These are phyloP conservation scores for Cebus imitator DNA, from an alignment of 2,113 vertebrate genomes.

Conservation along the genomic window DNA sequence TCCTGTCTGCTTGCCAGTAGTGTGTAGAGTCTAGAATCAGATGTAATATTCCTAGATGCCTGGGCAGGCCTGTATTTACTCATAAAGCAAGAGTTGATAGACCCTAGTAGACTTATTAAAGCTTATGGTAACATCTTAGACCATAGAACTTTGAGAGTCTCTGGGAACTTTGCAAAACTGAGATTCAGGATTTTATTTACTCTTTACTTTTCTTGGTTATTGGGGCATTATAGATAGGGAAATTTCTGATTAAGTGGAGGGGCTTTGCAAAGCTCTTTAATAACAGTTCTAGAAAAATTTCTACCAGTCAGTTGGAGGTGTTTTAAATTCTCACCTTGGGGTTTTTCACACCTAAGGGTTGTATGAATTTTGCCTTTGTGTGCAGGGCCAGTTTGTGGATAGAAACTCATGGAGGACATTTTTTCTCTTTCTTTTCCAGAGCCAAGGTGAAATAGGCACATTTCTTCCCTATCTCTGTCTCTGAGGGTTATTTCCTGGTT, in stretches of 20 bases:
- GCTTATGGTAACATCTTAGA: neutral
- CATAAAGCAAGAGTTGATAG: neutral
- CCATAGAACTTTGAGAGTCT: neutral
- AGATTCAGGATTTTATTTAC: neutral
- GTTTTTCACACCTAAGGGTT: neutral
- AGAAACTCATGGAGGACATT: neutral
- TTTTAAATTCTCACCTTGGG: neutral
- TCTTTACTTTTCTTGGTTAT: neutral
- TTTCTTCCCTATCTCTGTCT: neutral
- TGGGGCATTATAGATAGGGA: neutral
- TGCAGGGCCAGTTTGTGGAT: neutral
- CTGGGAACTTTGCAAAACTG: neutral
- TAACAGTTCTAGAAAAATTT: neutral
- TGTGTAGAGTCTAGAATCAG: neutral
- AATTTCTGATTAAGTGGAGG: neutral
- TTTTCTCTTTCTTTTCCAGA: neutral
- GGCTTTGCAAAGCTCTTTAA: neutral
- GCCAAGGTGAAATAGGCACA: neutral
- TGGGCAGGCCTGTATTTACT: neutral
- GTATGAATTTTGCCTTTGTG: neutral
- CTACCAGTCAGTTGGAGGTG: neutral
- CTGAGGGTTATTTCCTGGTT: neutral
- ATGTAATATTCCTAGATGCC: neutral
- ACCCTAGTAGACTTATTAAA: neutral
- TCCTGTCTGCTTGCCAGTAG: neutral